These are phyloP conservation scores for Sphaeridia pumilis DNA, from an alignment of 2,888 invertebrate species.

Conservation along the genomic window DNA sequence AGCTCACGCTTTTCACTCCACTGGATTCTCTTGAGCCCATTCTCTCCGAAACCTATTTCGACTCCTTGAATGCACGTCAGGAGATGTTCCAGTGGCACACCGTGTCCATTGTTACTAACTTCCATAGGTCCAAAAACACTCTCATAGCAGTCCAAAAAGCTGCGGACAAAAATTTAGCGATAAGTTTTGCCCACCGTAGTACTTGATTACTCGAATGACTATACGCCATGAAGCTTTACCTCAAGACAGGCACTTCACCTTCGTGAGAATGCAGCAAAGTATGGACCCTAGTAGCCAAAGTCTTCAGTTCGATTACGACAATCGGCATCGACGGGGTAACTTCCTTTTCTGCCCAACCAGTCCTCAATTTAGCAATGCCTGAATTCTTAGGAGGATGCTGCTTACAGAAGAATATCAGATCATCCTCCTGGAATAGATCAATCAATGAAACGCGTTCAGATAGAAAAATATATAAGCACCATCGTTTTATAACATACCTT, in stretches of 20 bases:
- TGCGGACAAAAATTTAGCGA: constrained; percentile 38
- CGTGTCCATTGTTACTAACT: constrained; percentile 47
- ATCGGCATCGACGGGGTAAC: constrained; percentile 51
- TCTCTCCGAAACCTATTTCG: constrained; percentile 44
- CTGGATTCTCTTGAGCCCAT: constrained; percentile 48
- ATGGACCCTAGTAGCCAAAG: constrained; percentile 54
- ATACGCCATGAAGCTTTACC: constrained; percentile 44
- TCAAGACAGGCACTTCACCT: constrained; percentile 64
- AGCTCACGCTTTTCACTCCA: constrained; percentile 36
- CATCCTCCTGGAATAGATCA: constrained; percentile 20
- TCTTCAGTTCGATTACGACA: constrained; percentile 48
- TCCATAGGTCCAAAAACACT: constrained; percentile 54
- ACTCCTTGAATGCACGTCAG: constrained; percentile 71
- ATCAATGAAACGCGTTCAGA: not conserved
- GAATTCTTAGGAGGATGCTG: constrained; percentile 23
- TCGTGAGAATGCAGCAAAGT: constrained; percentile 59
- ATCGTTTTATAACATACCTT: constrained; percentile 15
- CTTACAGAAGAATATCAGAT: constrained; percentile 24
- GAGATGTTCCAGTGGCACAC: constrained; percentile 80
- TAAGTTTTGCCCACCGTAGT: not conserved
- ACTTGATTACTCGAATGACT: not conserved
- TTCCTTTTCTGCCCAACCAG: constrained; percentile 63
- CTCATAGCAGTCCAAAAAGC: constrained; percentile 70
- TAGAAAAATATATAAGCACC: too few species aligned
- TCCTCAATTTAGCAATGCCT: constrained; percentile 37